Evolutionary conservation across 2,888 invertebrate genomes (phyloP), one percentile per base, ranked within the genome.

Genomic region (Tinea semifulvella): DNA sequence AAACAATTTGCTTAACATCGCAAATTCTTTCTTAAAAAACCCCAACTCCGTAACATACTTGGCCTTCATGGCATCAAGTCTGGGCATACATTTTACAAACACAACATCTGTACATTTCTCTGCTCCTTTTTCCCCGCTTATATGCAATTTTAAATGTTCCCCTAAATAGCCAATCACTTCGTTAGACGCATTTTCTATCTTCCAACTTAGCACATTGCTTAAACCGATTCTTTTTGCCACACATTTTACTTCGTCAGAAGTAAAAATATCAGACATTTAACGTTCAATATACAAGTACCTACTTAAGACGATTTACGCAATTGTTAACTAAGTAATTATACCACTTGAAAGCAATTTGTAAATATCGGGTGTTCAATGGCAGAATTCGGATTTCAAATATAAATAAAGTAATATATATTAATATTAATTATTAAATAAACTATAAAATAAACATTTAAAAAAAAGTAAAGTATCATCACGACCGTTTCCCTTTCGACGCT

Each of bases 71-170:
- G 65, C 57, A 40, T 84, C 68, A 10, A 72, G 73, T 46, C 65
- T 65, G 0, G 88, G 88, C 44, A 86, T 63, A 5, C 81, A 73
- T 60, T 89, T 89, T 0, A 86, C 65, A 54, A 89, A 89, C 48
- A 85, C 83, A 14, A 57, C 58, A 1, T 68, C 45, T n/a, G 56
- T 52, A 1, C 57, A 52, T 20, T 46, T 51, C 3, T 46, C 45
- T 17, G 53, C 58, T 16, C 57, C 46, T 2, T 38, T 35, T 42
- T 62, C 56, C 6, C 61, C 60, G 44, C 59, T 51, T 26, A 73
- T 50, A 20, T 49, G 56, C 18, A 79, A 52, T 44, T 59, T 66
- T 7, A 77, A 53, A 53, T 80, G 74, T 45, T 80, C 77, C 28
- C 75, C 73, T 22, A 76, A 57, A 52, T 70, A 70, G 7, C 76